phyloP scores from a whole-genome alignment of 2,888 invertebrate genomes.

The Heliconius cydno region DNA sequence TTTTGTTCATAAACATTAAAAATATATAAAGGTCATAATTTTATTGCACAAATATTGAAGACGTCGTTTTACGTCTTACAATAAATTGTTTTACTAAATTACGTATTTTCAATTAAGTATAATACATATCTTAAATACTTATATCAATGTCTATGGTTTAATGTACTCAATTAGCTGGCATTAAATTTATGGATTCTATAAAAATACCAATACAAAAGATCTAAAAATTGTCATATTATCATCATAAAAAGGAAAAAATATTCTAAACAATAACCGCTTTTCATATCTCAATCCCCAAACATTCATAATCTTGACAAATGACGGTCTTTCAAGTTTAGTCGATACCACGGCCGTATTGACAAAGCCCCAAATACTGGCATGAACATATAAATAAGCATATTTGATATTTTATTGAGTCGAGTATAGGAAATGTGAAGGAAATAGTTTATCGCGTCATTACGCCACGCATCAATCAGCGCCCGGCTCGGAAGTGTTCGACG shows the following conservation, averaged over 20 bases:
- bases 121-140: neutral
- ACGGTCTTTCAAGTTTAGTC: slow-evolving; percentile 77
- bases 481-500: slow-evolving; percentile 44
- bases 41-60: neutral
- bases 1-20: neutral
- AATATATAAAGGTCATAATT: neutral
- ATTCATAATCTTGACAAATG: slow-evolving; percentile 82
- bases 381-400: slow-evolving; percentile 80
- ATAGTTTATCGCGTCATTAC: slow-evolving; percentile 82
- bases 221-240: slow-evolving; percentile 47
- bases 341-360: slow-evolving; percentile 76
- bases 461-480: slow-evolving; percentile 78
- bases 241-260: slow-evolving; percentile 61
- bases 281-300: slow-evolving; percentile 78
- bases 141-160: neutral
- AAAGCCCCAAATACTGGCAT: slow-evolving; percentile 78
- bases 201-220: slow-evolving; percentile 39
- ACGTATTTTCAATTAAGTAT: neutral
- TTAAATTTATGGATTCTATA: neutral
- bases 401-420: slow-evolving; percentile 82
- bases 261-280: slow-evolving; percentile 81
- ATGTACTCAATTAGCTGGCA: neutral
- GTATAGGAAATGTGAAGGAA: slow-evolving; percentile 82
- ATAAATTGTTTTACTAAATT: no score
- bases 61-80: neutral